These are phyloP conservation scores for Maconellicoccus hirsutus DNA, from an alignment of 1,140 invertebrate genomes.

Conservation along the genomic window DNA sequence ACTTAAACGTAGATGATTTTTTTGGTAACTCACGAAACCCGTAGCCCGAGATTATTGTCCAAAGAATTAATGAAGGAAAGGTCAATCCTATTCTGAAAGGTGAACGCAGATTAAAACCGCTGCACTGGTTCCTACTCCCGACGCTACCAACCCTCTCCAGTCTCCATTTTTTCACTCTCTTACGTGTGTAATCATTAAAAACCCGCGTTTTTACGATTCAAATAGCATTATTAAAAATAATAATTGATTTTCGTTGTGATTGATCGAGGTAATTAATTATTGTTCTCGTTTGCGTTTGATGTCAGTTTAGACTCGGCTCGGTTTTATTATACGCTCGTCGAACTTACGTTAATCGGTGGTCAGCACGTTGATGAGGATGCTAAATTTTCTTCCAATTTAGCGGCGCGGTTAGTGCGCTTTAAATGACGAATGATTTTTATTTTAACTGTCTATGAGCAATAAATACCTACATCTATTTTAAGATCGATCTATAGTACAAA, in stretches of 20 bases:
- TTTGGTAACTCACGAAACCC: not conserved
- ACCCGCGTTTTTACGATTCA: not conserved
- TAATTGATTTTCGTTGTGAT: conserved; percentile 20
- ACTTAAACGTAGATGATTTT: not conserved
- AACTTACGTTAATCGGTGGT: too few relatives aligned
- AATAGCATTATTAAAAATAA: conserved; percentile 17
- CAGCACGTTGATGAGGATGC: too few relatives aligned
- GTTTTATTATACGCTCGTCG: too few relatives aligned
- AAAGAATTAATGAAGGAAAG: conserved; percentile 19
- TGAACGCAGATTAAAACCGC: conserved; percentile 19
- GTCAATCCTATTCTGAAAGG: conserved; percentile 16
- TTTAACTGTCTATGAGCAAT: too few relatives aligned
- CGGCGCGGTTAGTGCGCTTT: too few relatives aligned
- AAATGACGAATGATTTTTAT: too few relatives aligned
- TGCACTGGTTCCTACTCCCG: not conserved
- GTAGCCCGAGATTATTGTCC: not conserved
- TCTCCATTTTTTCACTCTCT: not conserved
- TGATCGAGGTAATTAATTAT: conserved; percentile 21
- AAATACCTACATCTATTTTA: too few relatives aligned
- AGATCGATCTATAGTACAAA: too few relatives aligned
- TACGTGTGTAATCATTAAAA: not conserved
- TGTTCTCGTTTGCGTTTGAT: conserved; percentile 18
- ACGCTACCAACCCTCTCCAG: not conserved
- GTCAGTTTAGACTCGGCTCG: not conserved
- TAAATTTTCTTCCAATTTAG: too few relatives aligned